Evolutionary conservation across 2,888 invertebrate species (phyloP).

Genomic region (Capitulum mitella): DNA sequence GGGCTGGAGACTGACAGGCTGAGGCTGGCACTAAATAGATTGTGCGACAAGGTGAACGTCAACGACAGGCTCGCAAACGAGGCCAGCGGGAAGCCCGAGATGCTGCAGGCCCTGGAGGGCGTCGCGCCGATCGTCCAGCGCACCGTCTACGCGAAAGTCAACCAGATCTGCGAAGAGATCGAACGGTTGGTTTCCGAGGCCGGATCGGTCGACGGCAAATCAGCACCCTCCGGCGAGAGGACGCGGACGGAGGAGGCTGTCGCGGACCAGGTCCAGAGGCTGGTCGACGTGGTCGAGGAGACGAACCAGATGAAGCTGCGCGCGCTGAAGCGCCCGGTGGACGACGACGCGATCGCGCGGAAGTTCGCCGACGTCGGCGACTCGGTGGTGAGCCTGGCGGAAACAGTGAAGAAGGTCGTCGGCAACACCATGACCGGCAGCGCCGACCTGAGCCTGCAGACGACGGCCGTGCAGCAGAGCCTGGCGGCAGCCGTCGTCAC

Average conservation of each 20-base stretch:
- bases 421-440: not conserved
- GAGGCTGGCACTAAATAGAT: not conserved
- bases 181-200: not conserved
- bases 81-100: not conserved
- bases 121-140: not conserved
- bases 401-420: conserved; percentile 1
- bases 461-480: not conserved
- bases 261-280: not conserved
- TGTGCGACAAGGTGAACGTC: not conserved
- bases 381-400: not conserved
- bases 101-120: not conserved
- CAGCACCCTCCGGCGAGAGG: not conserved
- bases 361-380: not conserved
- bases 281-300: not conserved
- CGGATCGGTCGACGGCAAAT: not conserved
- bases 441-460: not conserved
- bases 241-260: not conserved
- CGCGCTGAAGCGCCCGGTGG: not conserved
- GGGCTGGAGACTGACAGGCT: not conserved
- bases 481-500: not conserved
- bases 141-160: not conserved
- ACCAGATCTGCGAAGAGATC: not conserved
- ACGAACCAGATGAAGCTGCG: not conserved
- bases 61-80: not conserved
- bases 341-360: not conserved